Evolutionary conservation across 2,797 vertebrate genomes (phyloP), one percentile per base, ranked within the genome.

Genomic region (Gambusia yucatana): DNA sequence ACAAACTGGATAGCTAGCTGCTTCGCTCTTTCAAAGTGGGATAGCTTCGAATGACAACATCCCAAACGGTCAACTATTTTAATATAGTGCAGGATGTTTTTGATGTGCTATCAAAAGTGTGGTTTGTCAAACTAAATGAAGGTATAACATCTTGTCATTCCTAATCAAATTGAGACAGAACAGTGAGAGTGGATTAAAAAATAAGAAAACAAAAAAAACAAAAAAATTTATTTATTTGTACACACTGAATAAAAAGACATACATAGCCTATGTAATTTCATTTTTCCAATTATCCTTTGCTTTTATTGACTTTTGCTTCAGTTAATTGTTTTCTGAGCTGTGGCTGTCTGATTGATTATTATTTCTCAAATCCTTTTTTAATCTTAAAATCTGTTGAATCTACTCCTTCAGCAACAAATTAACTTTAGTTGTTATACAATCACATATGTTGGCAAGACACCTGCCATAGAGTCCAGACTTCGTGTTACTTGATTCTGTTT

Each of bases 401-500:
- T 43, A 25, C 39, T 43, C 39, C 43, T 43, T 11, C 17, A 41
- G 65, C 20, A 69, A 69, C 9, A 6, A 25, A 43, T n/a, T 36
- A 7, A 65, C 16, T 43, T 6, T n/a, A 10, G 2, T 43, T 10
- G 9, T 69, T 69, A 25, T 41, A 1, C 1, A 41, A 13, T 41
- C 36, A n/a, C 39, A 43, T 10, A 13, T 43, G 22, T 41, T 43
- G 20, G 11, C 1, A 11, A 25, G 20, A 41, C 46, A 73, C 25
- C 63, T 47, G 71, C 17, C 11, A 52, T 20, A 76, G 47, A 79
- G 43, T 47, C 57, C 59, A 52, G 25, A 73, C 9, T 36, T 48
- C 50, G 75, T 46, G 88, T 91, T 83, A 93, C 91, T 86, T 73
- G 87, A 94, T 90, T 91, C 88, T 77, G 65, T 22, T 83, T 86